Conservation (phyloP, 2,113 vertebrate species). For the Leucoraja erinaceus region DNA sequence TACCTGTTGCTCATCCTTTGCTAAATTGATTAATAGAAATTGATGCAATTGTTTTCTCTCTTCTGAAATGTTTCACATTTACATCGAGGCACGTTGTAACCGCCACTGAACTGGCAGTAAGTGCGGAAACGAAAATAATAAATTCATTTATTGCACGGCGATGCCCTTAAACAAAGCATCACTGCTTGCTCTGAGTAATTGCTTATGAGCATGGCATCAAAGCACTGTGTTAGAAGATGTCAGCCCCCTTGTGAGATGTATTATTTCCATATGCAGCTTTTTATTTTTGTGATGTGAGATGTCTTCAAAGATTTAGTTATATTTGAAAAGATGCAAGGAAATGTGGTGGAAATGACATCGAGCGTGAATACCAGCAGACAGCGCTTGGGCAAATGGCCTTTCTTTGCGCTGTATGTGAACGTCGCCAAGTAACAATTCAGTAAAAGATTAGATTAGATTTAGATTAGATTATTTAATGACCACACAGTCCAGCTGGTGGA, state of each 20-base stretch:
- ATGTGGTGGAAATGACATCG: too few species aligned
- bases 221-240: background rate
- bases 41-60: background rate
- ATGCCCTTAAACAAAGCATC: background rate
- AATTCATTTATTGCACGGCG: background rate
- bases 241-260: background rate
- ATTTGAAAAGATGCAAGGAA: background rate
- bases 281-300: background rate
- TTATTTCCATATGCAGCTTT: background rate
- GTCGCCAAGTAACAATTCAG: too few species aligned
- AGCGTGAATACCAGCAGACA: background rate
- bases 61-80: background rate
- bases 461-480: too few species aligned
- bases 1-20: conserved; percentile 44
- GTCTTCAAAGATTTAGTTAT: background rate
- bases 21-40: background rate
- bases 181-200: background rate
- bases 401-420: too few species aligned
- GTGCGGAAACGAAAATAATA: background rate
- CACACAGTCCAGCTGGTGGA: too few species aligned
- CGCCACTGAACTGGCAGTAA: background rate
- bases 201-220: background rate
- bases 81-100: too few species aligned
- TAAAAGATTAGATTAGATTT: too few species aligned
- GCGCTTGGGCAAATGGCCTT: background rate